Evolutionary conservation across 2,888 invertebrate genomes (phyloP).

Genomic region (Acronicta aceris): DNA sequence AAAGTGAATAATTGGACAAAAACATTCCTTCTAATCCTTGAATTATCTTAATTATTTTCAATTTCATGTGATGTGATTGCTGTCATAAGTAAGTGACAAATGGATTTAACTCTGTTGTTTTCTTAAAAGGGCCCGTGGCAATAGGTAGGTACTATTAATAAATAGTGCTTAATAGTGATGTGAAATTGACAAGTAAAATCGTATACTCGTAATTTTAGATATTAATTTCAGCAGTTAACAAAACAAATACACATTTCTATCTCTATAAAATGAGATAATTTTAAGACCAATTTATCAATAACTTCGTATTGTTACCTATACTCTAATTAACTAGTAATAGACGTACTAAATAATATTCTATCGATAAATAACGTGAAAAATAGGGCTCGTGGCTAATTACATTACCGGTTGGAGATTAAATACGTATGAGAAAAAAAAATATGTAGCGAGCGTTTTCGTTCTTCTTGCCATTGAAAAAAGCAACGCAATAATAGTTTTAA

Average conservation of each 20-base stretch:
- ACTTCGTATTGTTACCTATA: no score
- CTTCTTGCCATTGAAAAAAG: not conserved
- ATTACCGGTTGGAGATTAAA: not conserved
- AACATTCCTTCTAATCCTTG: conserved; percentile 7
- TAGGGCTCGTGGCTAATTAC: not conserved
- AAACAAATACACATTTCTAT: no score
- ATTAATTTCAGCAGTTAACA: no score
- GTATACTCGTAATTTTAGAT: no score
- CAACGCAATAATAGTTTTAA: not conserved
- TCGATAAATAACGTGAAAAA: not conserved
- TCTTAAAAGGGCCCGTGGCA: no score
- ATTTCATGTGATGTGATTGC: conserved; percentile 20
- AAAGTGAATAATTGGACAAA: conserved; percentile 35
- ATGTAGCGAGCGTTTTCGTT: not conserved
- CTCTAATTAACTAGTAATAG: not conserved
- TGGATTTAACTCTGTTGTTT: conserved; percentile 39
- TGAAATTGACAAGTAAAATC: conserved; percentile 23
- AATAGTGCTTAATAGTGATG: conserved; percentile 28
- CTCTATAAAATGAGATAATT: no score
- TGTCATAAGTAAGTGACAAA: conserved; percentile 9
- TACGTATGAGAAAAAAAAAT: not conserved
- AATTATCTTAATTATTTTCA: conserved; percentile 9
- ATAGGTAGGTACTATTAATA: not conserved
- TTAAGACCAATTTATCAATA: no score
- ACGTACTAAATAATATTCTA: not conserved